These are phyloP conservation scores for Ctenopoma kingsleyae DNA, from an alignment of 2,797 vertebrate genomes.

Conservation along the genomic window DNA sequence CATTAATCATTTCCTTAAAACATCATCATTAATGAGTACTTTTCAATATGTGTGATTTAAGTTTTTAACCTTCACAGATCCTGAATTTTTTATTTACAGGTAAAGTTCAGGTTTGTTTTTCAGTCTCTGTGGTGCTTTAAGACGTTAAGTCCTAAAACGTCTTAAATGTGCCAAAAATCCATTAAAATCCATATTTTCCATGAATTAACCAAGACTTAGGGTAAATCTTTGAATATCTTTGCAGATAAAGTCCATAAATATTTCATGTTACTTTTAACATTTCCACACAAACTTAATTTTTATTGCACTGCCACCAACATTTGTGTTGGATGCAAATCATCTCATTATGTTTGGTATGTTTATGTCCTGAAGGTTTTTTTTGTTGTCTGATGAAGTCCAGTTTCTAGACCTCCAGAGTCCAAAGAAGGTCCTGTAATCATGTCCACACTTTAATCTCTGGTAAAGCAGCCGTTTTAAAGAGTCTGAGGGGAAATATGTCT, in stretches of 20 bases:
- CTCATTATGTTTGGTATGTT: not conserved
- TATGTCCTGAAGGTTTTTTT: not conserved
- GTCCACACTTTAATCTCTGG: not conserved
- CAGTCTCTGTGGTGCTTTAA: not conserved
- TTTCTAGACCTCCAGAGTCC: not conserved
- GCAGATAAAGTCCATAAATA: not conserved
- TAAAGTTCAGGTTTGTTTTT: not conserved
- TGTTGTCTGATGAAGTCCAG: not conserved
- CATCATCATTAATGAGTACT: too few relatives aligned
- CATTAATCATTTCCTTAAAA: too few relatives aligned
- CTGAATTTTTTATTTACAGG: not conserved
- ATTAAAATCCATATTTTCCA: not conserved
- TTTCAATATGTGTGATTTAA: too few relatives aligned
- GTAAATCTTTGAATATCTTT: not conserved
- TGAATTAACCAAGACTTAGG: not conserved
- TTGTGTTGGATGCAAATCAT: not conserved
- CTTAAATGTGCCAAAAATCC: not conserved
- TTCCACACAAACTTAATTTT: conserved; percentile 5
- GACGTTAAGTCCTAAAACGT: not conserved
- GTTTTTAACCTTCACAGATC: too few relatives aligned
- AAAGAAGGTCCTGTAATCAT: not conserved
- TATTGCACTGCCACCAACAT: not conserved
- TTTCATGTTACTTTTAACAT: not conserved
- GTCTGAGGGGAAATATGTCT: not conserved
- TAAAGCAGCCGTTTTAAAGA: conserved; percentile 3